Conservation (phyloP, 2,797 vertebrate genomes). For the Gymnoscopelus braueri region DNA sequence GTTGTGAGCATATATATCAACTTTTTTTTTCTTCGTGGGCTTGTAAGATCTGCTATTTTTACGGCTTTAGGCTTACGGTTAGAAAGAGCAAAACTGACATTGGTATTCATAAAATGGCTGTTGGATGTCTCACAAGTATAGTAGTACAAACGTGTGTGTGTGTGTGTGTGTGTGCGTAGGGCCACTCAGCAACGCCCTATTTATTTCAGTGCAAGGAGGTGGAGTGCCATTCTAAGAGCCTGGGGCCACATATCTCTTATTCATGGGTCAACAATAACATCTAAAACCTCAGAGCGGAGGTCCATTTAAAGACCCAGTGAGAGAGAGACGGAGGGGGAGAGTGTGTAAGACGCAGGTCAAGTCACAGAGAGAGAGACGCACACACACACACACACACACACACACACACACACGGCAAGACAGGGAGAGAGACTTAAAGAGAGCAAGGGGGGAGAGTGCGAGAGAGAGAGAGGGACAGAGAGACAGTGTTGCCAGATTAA, state of each 20-base stretch:
- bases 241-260: conserved; percentile 58
- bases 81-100: too few relatives aligned
- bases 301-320: conserved; percentile 21
- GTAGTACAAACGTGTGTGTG: conserved; percentile 19
- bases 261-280: conserved; percentile 66
- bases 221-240: conserved; percentile 47
- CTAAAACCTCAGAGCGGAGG: conserved; percentile 38
- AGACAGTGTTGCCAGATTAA: neutral
- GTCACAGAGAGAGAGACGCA: neutral
- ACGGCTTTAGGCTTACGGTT: too few relatives aligned
- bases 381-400: too few relatives aligned
- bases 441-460: neutral
- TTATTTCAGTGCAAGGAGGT: conserved; percentile 52
- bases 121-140: too few relatives aligned
- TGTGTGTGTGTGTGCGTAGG: neutral
- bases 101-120: too few relatives aligned
- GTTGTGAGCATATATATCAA: too few relatives aligned
- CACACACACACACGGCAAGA: too few relatives aligned
- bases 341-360: neutral
- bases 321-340: conserved; percentile 18
- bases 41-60: too few relatives aligned
- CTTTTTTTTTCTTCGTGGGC: too few relatives aligned
- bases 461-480: neutral
- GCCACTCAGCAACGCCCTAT: conserved; percentile 30
- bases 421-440: neutral